These are phyloP conservation scores for Brachyopa scutellaris DNA, from an alignment of 2,888 invertebrate species.

Conservation along the genomic window DNA sequence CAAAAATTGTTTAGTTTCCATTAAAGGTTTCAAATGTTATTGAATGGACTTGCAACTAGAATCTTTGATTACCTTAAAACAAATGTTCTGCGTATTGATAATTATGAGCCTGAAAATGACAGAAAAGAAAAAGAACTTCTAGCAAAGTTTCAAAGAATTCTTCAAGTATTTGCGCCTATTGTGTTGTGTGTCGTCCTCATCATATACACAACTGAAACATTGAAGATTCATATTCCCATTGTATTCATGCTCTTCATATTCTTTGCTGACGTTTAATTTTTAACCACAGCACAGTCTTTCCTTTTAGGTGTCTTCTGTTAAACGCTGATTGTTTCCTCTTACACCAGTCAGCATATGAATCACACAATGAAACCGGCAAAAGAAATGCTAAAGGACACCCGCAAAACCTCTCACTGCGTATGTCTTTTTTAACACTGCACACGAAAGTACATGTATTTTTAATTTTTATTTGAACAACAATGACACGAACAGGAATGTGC, in stretches of 20 bases:
- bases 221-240: too few relatives aligned
- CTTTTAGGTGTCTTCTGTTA: conserved; percentile 41
- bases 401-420: not conserved
- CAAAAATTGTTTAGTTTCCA: too few relatives aligned
- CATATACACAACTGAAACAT: too few relatives aligned
- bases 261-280: conserved; percentile 46
- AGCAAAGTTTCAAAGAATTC: too few relatives aligned
- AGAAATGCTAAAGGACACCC: conserved; percentile 36
- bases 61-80: too few relatives aligned
- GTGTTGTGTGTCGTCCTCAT: too few relatives aligned
- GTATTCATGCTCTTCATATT: not conserved
- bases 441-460: conserved; percentile 48
- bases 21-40: too few relatives aligned
- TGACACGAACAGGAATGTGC: conserved; percentile 39
- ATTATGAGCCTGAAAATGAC: too few relatives aligned
- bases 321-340: conserved; percentile 52
- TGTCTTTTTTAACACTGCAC: conserved; percentile 14
- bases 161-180: too few relatives aligned
- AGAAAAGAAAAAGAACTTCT: too few relatives aligned
- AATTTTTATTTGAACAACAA: conserved; percentile 68
- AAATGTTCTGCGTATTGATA: too few relatives aligned
- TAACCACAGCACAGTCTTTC: conserved; percentile 19
- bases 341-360: conserved; percentile 59
- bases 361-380: conserved; percentile 51
- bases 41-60: too few relatives aligned